Evolutionary conservation across 2,888 invertebrate genomes (phyloP), one percentile per base, ranked within the genome.

Genomic region (Exephanes ischioxanthus): DNA sequence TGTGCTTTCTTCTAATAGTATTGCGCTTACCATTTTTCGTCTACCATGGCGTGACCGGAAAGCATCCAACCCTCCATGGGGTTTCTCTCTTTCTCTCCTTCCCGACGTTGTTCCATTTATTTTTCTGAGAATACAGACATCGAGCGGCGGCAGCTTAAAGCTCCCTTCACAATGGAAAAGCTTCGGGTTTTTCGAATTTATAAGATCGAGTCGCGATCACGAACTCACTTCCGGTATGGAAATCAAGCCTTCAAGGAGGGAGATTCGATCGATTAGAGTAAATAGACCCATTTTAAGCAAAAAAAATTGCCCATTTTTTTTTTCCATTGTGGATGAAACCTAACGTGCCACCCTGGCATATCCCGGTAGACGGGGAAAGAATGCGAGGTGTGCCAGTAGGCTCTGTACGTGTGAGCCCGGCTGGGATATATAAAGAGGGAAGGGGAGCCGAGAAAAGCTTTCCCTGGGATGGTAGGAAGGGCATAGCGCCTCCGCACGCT

Each of bases 321-420:
- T 22, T 67, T 4, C 22, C 19, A 9, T 30, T 72, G 72, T 55
- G 37, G 55, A 55, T 58, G 22, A 41, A 37, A 9, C 72, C n/a
- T 55, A 53, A 72, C 7, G 84, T 73, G 73, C 75, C 70, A 68
- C 80, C 67, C 33, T 78, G 80, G 82, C 78, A 82, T 85, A 79
- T 76, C 68, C 61, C 77, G 70, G 70, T 22, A 48, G 78, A 63
- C 77, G 30, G 48, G 78, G 75, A 75, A 77, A 86, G 83, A 80
- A 80, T 70, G 71, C 48, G 71, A 73, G 68, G 16, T 61, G 80
- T 61, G 78, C 80, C 84, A 87, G 83, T 72, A 72, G 26, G 14
- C 9, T 19, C 6, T 55, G 14, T 37, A 33, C 37, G 55, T 72
- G 51, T 9, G 19, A 14, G 45, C 4, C 4, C 19, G 14, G 14